Conservation (phyloP, 2,113 vertebrate genomes). For the Nanorana parkeri region DNA sequence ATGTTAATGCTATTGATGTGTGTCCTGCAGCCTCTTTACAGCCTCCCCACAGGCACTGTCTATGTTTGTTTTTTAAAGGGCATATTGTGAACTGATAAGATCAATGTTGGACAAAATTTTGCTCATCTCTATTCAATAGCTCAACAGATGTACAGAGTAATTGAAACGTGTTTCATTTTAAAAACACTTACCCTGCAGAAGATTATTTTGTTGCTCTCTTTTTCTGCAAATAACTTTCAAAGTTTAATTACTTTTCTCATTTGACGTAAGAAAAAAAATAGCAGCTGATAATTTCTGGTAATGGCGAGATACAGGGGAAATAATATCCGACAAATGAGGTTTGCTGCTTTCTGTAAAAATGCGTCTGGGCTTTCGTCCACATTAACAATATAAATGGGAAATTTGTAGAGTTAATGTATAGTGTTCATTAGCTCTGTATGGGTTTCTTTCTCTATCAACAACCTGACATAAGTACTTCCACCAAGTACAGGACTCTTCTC, state of each 20-base stretch:
- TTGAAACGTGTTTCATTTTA: too few relatives aligned
- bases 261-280: neutral
- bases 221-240: too few relatives aligned
- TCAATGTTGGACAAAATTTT: too few relatives aligned
- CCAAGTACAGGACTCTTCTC: slow-evolving; percentile 46
- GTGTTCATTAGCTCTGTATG: slow-evolving; percentile 46
- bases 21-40: too few relatives aligned
- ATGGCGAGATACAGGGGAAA: slow-evolving; percentile 6
- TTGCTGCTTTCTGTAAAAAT: slow-evolving; percentile 7
- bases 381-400: slow-evolving; percentile 56
- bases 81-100: too few relatives aligned
- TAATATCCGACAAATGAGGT: slow-evolving; percentile 32
- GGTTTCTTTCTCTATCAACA: slow-evolving; percentile 41
- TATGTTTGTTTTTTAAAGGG: too few relatives aligned
- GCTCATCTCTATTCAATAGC: too few relatives aligned
- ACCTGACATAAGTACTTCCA: slow-evolving; percentile 45
- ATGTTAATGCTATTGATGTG: too few relatives aligned
- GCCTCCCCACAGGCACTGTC: too few relatives aligned
- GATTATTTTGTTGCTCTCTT: too few relatives aligned
- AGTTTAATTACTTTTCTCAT: slow-evolving; percentile 8
- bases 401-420: slow-evolving; percentile 49
- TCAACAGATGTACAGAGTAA: too few relatives aligned
- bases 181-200: too few relatives aligned
- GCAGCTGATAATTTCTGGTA: neutral
- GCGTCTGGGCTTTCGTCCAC: slow-evolving; percentile 31